Evolutionary conservation across 2,888 invertebrate genomes (phyloP), one percentile per base, ranked within the genome.

Genomic region (Deilephila porcellus): DNA sequence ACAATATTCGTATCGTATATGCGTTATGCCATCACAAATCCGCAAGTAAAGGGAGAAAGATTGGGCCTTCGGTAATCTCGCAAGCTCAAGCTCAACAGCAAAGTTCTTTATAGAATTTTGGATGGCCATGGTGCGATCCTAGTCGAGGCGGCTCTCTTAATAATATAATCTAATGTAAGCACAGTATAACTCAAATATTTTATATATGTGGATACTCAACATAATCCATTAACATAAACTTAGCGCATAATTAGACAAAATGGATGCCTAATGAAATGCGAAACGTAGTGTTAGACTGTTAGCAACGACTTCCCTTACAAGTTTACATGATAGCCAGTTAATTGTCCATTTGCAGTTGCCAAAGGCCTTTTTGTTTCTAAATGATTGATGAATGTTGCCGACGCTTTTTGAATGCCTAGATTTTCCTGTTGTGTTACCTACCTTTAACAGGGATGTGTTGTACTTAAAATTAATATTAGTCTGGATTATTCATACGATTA

Each of bases 371-470:
- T 32, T 25, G 67, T 67, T 67, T 52, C 14, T n/a, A 37, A 67
- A 67, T 67, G 52, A 67, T 67, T 67, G n/a, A 64, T 45, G 64
- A 67, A 25, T 20, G 63, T 63, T 34, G 37, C 56, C n/a, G 56
- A 25, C 25, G 25, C 5, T 67, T 52, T 52, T 67, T 25, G 14
- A 25, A 67, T 29, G 17, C 45, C 25, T 52, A 14, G 52, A 67
- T 19, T 32, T 63, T 63, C 32, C 19, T 63, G 37, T 14, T 45
- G 45, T 45, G 45, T 45, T 11, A 11, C 11, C 11, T 14, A 45
- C 45, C 14, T 45, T 45, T 11, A 45, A 14, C 11, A 45, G 11
- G 45, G 11, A 3, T 14, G 45, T 45, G 11, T 14, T 45, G 11
- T 45, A 45, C 14, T 45, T 45, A 3, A 45, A 37, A 45, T 25